Conservation (phyloP, 2,888 invertebrate species). For the Hermaeophaga mercurialis region DNA sequence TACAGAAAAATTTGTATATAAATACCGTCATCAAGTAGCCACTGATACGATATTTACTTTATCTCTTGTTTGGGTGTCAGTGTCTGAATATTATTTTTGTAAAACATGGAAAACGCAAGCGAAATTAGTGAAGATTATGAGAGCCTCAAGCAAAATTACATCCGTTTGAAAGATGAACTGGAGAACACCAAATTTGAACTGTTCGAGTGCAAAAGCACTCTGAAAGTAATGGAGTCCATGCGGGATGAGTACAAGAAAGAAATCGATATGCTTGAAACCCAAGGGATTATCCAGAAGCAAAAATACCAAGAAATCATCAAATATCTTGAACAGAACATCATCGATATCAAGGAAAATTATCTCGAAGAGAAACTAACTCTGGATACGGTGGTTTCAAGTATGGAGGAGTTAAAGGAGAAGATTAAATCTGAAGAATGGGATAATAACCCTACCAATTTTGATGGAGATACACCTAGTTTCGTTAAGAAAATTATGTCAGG, state of each 20-base stretch:
- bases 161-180: background rate
- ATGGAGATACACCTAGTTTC: background rate
- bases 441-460: conserved; percentile 3
- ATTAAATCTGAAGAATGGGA: conserved; percentile 1
- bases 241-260: conserved; percentile 4
- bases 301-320: background rate
- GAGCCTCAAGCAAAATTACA: background rate
- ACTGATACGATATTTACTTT: too few species aligned
- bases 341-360: conserved; percentile 1
- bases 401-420: conserved; percentile 1
- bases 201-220: conserved; percentile 3
- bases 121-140: background rate
- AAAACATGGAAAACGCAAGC: background rate
- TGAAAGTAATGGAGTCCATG: conserved; percentile 2
- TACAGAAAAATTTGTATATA: too few species aligned
- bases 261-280: background rate
- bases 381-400: conserved; percentile 2
- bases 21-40: too few species aligned
- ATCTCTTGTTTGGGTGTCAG: too few species aligned
- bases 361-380: background rate
- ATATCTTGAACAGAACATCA: conserved; percentile 1
- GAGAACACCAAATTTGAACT: conserved; percentile 2
- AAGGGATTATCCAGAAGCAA: background rate
- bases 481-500: background rate
- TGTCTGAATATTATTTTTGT: too few species aligned